These are phyloP conservation scores for Adelges cooleyi DNA, from an alignment of 1,140 invertebrate genomes.

Conservation along the genomic window DNA sequence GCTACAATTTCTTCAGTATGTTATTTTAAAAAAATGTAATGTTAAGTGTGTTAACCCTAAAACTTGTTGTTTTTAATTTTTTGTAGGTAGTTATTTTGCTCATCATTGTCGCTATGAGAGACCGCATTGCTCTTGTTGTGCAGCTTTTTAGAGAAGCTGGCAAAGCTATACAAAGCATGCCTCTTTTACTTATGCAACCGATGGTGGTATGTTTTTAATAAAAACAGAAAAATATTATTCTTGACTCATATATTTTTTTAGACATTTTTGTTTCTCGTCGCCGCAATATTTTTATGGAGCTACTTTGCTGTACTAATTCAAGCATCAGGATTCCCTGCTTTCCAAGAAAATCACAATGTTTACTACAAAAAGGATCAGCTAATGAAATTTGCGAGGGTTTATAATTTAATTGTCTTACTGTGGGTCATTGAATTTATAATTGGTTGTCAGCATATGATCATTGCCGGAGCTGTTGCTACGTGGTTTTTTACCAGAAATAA, in stretches of 20 bases:
- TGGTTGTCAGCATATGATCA: constrained; percentile 64
- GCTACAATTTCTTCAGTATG: constrained; percentile 50
- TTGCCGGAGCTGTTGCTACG: constrained; percentile 57
- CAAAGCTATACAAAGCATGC: constrained; percentile 57
- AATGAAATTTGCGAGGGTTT: constrained; percentile 48
- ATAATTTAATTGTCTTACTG: constrained; percentile 56
- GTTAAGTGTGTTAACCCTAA: too few relatives aligned
- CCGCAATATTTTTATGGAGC: constrained; percentile 47
- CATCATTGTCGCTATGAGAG: constrained; percentile 59
- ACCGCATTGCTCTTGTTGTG: constrained; percentile 55
- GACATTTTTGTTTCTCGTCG: constrained; percentile 51
- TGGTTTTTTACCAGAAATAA: constrained; percentile 74
- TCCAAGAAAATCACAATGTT: constrained; percentile 39
- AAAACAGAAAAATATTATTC: neutral
- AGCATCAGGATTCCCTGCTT: constrained; percentile 44
- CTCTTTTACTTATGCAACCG: constrained; percentile 61
- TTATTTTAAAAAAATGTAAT: neutral
- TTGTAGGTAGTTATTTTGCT: constrained; percentile 46
- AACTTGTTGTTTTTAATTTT: constrained; percentile 12
- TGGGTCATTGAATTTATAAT: constrained; percentile 63
- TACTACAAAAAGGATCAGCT: constrained; percentile 44
- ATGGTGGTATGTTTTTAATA: constrained; percentile 46
- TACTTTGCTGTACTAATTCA: constrained; percentile 51
- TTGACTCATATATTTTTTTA: constrained; percentile 36
- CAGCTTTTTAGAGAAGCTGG: constrained; percentile 64